Percentiles rank a stretch among this genome's conserved stretches.
phyloP scores from a whole-genome alignment of 1,140 invertebrate species.

The Radopholus similis region DNA sequence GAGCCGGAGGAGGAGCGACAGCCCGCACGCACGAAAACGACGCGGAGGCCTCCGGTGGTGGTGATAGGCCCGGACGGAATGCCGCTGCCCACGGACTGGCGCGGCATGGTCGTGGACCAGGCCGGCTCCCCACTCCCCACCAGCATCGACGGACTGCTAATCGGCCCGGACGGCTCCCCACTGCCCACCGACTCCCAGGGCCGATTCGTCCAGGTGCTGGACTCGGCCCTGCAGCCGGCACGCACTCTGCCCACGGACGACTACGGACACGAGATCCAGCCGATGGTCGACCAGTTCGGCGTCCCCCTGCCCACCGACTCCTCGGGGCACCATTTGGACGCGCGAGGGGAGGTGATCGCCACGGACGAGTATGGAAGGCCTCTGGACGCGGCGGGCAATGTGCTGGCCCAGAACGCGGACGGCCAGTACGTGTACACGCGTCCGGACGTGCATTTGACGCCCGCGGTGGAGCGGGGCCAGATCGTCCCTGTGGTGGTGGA shows the following conservation, averaged over 20 bases:
- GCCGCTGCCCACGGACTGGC: slow-evolving; percentile 37
- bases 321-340: slow-evolving; percentile 32
- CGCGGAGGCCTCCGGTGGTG: not conserved
- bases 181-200: slow-evolving; percentile 37
- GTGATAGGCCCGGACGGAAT: slow-evolving; percentile 41
- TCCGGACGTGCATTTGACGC: slow-evolving; percentile 12
- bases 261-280: slow-evolving; percentile 40
- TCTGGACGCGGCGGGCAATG: not conserved
- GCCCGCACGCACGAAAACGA: not conserved
- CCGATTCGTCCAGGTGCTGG: not conserved
- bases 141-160: slow-evolving; percentile 7
- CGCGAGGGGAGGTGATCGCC: slow-evolving; percentile 6
- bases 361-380: slow-evolving; percentile 22
- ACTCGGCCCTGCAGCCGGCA: not conserved
- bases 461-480: not conserved
- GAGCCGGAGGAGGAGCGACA: not conserved
- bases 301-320: slow-evolving; percentile 44
- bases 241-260: slow-evolving; percentile 42
- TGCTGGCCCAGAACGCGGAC: not conserved
- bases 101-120: slow-evolving; percentile 26
- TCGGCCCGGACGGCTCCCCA: slow-evolving; percentile 33
- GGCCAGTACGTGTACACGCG: slow-evolving; percentile 20
- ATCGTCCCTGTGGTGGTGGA: slow-evolving; percentile 1
- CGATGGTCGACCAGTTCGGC: slow-evolving; percentile 43
- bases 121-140: slow-evolving; percentile 28